These are phyloP conservation scores for Adela reaumurella DNA, from an alignment of 2,888 invertebrate species.

Conservation along the genomic window DNA sequence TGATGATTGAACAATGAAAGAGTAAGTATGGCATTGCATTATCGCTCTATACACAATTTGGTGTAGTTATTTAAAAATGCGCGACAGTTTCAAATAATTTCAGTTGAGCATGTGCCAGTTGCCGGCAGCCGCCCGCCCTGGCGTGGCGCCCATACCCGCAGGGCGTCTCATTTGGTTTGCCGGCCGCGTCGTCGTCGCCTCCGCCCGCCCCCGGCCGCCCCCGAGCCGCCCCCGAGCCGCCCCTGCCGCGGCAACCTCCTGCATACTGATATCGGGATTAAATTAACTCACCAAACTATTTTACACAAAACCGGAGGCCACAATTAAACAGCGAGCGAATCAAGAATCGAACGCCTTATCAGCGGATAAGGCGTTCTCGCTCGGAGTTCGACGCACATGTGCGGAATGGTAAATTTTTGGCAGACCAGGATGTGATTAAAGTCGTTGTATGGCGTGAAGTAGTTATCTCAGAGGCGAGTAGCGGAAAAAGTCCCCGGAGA, in stretches of 20 bases:
- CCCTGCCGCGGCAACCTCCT: conserved; percentile 33
- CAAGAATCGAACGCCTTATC: conserved; percentile 57
- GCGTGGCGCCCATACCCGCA: neutral
- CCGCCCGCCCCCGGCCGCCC: conserved; percentile 13
- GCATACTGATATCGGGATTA: conserved; percentile 50
- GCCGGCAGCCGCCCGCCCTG: neutral
- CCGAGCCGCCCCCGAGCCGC: conserved; percentile 22
- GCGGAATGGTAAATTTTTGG: neutral
- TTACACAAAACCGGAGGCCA: conserved; percentile 53
- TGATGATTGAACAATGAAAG: too few species aligned
- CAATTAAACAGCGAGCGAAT: conserved; percentile 49
- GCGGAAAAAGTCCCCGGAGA: too few species aligned
- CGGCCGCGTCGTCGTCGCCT: neutral
- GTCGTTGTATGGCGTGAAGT: neutral
- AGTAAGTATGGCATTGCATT: too few species aligned
- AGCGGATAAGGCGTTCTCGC: conserved; percentile 23
- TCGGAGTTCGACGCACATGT: too few species aligned
- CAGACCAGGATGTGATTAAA: neutral
- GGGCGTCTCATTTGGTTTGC: neutral
- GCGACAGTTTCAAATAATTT: too few species aligned
- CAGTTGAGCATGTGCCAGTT: neutral
- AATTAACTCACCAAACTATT: conserved; percentile 39
- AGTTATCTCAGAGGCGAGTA: too few species aligned
- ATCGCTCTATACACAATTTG: too few species aligned
- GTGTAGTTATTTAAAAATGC: too few species aligned